These are phyloP conservation scores for Pituophis catenifer DNA, from an alignment of 2,113 vertebrate species.

Conservation along the genomic window DNA sequence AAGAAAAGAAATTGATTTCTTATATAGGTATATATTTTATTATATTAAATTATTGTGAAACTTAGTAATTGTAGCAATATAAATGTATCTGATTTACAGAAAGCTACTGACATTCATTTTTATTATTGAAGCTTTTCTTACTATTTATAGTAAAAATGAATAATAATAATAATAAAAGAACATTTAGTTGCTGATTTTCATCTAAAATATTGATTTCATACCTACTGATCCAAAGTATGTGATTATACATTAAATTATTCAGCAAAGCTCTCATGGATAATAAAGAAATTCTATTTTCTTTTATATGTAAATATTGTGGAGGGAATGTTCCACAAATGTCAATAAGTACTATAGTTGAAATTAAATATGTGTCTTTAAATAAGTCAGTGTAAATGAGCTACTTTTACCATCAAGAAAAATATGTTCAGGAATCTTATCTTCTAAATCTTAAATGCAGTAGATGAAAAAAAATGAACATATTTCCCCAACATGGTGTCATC, in stretches of 20 bases:
- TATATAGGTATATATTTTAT: constrained; percentile 23
- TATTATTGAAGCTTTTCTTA: constrained; percentile 70
- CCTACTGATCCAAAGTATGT: constrained; percentile 78
- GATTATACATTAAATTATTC: constrained; percentile 73
- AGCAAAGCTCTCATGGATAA: constrained; percentile 77
- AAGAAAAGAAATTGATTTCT: constrained; percentile 32
- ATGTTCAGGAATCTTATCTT: background rate
- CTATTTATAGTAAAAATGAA: constrained; percentile 27
- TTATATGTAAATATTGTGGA: constrained; percentile 46
- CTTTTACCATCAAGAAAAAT: background rate
- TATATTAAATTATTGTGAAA: constrained; percentile 1
- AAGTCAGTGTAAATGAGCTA: background rate
- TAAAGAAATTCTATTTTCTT: constrained; percentile 67
- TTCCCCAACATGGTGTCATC: background rate
- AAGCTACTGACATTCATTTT: constrained; percentile 58
- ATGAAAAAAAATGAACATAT: background rate
- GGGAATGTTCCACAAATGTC: background rate
- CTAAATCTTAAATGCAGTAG: background rate
- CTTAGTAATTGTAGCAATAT: background rate
- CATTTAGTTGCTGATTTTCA: constrained; percentile 70
- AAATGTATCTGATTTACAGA: constrained; percentile 54
- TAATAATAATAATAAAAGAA: constrained; percentile 72
- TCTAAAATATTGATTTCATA: constrained; percentile 77
- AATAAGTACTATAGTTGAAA: constrained; percentile 29
- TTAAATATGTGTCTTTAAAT: background rate